phyloP scores from a whole-genome alignment of 2,113 vertebrate genomes.

The Rhodinocichla rosea region DNA sequence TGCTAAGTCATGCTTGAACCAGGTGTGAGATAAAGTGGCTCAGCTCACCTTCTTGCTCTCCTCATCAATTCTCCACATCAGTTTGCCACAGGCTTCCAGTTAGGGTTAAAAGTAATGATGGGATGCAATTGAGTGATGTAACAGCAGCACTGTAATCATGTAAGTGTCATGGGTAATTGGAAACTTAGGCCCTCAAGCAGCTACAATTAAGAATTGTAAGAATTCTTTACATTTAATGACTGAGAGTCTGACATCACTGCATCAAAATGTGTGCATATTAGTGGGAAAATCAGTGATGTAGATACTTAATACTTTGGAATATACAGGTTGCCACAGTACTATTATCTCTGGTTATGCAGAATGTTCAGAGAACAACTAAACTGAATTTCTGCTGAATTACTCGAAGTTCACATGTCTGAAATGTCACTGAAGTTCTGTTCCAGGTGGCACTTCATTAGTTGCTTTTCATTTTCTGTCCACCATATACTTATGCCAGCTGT shows the following conservation, averaged over 20 bases:
- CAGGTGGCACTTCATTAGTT: conserved; percentile 41
- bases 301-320: background rate
- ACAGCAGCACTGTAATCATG: background rate
- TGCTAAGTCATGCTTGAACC: background rate
- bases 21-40: background rate
- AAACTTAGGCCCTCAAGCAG: background rate
- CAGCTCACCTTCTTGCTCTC: background rate
- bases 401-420: background rate
- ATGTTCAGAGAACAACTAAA: background rate
- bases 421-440: background rate
- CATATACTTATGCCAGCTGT: conserved; percentile 44
- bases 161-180: background rate
- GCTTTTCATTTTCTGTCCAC: conserved; percentile 44
- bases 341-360: background rate
- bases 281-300: background rate
- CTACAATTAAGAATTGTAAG: background rate
- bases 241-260: background rate
- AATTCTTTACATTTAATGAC: background rate
- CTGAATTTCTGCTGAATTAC: background rate
- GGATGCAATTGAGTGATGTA: background rate
- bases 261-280: background rate
- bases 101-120: background rate
- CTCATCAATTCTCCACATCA: background rate
- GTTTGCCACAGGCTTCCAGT: background rate
- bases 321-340: background rate